phyloP scores from a whole-genome alignment of 2,888 invertebrate genomes.

The Scaptomyza reducta region DNA sequence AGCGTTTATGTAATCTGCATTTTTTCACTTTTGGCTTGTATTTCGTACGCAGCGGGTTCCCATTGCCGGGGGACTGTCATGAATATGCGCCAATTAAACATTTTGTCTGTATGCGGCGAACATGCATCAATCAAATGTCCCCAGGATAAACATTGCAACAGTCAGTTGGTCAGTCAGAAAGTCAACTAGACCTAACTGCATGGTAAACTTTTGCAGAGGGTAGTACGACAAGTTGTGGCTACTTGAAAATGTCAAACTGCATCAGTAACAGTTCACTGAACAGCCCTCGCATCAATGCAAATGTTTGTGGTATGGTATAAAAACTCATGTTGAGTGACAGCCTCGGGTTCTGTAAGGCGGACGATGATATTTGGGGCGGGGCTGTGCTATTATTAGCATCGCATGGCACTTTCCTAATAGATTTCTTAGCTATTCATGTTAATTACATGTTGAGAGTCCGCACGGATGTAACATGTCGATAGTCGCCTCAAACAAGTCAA shows the following conservation, averaged over 20 bases:
- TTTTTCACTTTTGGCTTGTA: slow-evolving; percentile 1
- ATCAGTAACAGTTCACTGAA: slow-evolving; percentile 17
- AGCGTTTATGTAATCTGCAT: slow-evolving; percentile 71
- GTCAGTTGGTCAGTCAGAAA: slow-evolving; percentile 30
- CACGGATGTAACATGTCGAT: slow-evolving; percentile 74
- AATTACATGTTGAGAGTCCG: slow-evolving; percentile 50
- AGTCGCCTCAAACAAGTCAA: slow-evolving; percentile 47
- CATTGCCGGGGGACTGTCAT: slow-evolving; percentile 45
- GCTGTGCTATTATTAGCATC: slow-evolving; percentile 63
- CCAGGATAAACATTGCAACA: slow-evolving; percentile 62
- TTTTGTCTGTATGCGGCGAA: slow-evolving; percentile 67
- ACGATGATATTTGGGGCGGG: slow-evolving; percentile 50
- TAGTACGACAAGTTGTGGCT: slow-evolving; percentile 7
- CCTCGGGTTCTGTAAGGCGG: slow-evolving; percentile 36
- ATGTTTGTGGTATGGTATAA: slow-evolving; percentile 23
- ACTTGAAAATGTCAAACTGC: neutral
- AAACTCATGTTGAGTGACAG: slow-evolving; percentile 32
- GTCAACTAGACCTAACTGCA: slow-evolving; percentile 37
- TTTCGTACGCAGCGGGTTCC: neutral
- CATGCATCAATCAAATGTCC: slow-evolving; percentile 76
- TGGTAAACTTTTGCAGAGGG: slow-evolving; percentile 47
- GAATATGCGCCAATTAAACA: slow-evolving; percentile 77
- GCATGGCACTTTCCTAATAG: slow-evolving; percentile 68
- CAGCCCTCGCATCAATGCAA: slow-evolving; percentile 54
- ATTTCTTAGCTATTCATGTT: slow-evolving; percentile 67